Base-by-base conservation (phyloP, 2,113 vertebrate species). In the Pao palembangensis region DNA sequence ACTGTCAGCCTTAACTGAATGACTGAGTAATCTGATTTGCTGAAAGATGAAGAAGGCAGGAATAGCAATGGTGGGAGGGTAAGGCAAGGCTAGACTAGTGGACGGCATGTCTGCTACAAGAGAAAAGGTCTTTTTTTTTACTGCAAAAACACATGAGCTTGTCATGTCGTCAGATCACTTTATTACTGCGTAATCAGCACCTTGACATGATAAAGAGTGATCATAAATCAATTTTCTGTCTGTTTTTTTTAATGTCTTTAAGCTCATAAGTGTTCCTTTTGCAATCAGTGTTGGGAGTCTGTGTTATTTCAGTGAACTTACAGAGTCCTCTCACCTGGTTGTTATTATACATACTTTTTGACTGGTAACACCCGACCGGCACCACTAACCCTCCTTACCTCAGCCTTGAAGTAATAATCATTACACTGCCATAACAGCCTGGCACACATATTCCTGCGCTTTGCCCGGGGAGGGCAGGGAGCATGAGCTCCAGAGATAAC, bases 331-430 rank as follows among this genome's bases (percentile, higher is more conserved):
- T 86, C 85, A 88, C 85, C 82, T 88, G 87, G 73, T 83, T 88
- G 82, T 80, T 86, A 86, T 87, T 88, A 88, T 58, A 25, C 28
- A 65, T 75, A 61, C 72, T 80, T 78, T 76, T 80, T 72, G 76
- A 68, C 61, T 70, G 71, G 71, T 70, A 59, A 51, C 19, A 14
- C 55, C 19, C 59, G 65, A 57, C 43, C 17, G 46, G 51, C 68
- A 67, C 46, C 72, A 58, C 62, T 65, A 65, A 79, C 75, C 67
- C 65, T 74, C 72, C 62, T 78, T 70, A 81, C 75, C 82, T 76
- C 78, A 55, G 63, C 55, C 83, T 72, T 83, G 67, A 79, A 78
- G 85, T 77, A 83, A 83, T 84, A 85, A 78, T 82, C 72, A 85
- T 60, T 57, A 67, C 70, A 63, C 64, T 50, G 74, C 58, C 69